Evolutionary conservation across 2,113 vertebrate genomes (phyloP).

Genomic region (Nannospalax galili): DNA sequence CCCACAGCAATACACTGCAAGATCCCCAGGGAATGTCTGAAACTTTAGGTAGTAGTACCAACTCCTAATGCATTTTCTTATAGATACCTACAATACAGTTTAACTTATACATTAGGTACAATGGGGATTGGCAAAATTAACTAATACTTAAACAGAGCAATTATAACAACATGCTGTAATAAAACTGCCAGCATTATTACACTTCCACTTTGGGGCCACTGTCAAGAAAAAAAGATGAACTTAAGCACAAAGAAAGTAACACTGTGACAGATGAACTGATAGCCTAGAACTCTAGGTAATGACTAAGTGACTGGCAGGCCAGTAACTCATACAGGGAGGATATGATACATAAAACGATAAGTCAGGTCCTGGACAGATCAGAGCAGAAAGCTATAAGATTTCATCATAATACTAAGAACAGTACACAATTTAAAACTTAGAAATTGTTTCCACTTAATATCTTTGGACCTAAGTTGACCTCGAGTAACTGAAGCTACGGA

Average conservation of each 20-base stretch:
- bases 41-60: too few relatives aligned
- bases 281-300: background rate
- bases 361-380: background rate
- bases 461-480: background rate
- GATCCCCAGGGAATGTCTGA: background rate
- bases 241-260: background rate
- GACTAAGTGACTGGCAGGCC: background rate
- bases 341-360: accelerated
- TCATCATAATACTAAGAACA: background rate
- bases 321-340: too few relatives aligned
- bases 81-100: background rate
- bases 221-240: background rate
- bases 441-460: background rate
- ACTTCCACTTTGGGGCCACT: background rate
- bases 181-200: background rate
- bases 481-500: background rate
- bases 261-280: background rate
- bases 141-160: background rate
- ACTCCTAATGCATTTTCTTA: background rate
- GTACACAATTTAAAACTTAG: background rate
- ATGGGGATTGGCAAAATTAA: background rate
- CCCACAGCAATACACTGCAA: too few relatives aligned
- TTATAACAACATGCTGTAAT: background rate
- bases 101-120: background rate
- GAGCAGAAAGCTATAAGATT: too few relatives aligned